Evolutionary conservation across 2,888 invertebrate genomes (phyloP).

Genomic region (Coenonympha glycerion): DNA sequence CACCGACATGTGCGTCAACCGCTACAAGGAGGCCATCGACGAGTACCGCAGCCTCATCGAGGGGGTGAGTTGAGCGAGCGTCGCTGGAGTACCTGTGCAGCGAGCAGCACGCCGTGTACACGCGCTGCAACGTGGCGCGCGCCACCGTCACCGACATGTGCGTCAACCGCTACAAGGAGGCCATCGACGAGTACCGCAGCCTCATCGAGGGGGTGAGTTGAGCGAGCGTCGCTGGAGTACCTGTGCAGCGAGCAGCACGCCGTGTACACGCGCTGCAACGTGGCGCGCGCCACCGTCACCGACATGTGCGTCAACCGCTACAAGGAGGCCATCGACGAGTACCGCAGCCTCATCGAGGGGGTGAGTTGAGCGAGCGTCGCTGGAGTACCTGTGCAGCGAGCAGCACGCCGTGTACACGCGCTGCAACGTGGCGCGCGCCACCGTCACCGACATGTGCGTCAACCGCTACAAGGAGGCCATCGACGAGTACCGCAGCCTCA

Average conservation of each 20-base stretch:
- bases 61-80: slow-evolving; percentile 57
- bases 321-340: slow-evolving; percentile 88
- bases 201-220: slow-evolving; percentile 78
- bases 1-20: slow-evolving; percentile 91
- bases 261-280: slow-evolving; percentile 91
- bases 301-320: slow-evolving; percentile 81
- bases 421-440: slow-evolving; percentile 93
- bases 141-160: slow-evolving; percentile 94
- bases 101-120: slow-evolving; percentile 90
- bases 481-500: slow-evolving; percentile 87
- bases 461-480: slow-evolving; percentile 82
- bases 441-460: slow-evolving; percentile 93
- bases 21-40: slow-evolving; percentile 82
- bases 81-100: slow-evolving; percentile 91
- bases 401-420: slow-evolving; percentile 90
- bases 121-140: slow-evolving; percentile 91
- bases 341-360: slow-evolving; percentile 82
- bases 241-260: slow-evolving; percentile 83
- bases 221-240: slow-evolving; percentile 71
- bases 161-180: slow-evolving; percentile 81
- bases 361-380: slow-evolving; percentile 79
- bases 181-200: slow-evolving; percentile 89
- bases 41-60: slow-evolving; percentile 86
- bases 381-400: slow-evolving; percentile 92
- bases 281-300: slow-evolving; percentile 66